A percentile compares a stretch with the other conserved stretches of the same genome.
Conservation (phyloP, 1,140 invertebrate genomes). For the Drosophila grimshawi region DNA sequence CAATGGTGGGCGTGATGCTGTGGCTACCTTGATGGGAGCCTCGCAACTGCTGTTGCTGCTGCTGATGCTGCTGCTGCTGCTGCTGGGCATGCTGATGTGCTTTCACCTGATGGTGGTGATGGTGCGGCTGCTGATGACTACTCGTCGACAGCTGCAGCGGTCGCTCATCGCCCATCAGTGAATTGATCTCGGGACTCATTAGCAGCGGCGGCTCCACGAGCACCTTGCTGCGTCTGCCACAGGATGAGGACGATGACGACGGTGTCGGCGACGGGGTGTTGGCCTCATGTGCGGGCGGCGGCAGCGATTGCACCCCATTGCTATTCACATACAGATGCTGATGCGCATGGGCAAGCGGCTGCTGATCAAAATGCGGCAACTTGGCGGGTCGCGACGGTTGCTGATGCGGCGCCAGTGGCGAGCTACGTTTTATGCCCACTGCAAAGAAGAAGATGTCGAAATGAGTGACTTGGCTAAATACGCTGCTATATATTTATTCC, state of each 20-base stretch:
- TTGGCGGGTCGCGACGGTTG: slow-evolving; percentile 75
- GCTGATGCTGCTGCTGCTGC: slow-evolving; percentile 43
- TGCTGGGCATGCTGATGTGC: slow-evolving; percentile 45
- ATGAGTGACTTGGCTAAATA: slow-evolving; percentile 6
- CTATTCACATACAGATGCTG: slow-evolving; percentile 60
- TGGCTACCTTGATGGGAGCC: slow-evolving; percentile 54
- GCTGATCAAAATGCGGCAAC: slow-evolving; percentile 72
- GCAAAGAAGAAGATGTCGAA: neutral
- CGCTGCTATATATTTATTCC: neutral
- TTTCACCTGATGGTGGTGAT: slow-evolving; percentile 47
- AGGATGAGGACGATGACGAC: slow-evolving; percentile 63
- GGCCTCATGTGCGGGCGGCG: slow-evolving; percentile 67
- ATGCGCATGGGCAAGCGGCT: slow-evolving; percentile 31
- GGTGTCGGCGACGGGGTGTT: slow-evolving; percentile 67
- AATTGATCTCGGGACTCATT: slow-evolving; percentile 84
- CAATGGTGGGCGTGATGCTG: slow-evolving; percentile 67
- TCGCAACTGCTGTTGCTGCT: slow-evolving; percentile 41
- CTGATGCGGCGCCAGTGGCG: slow-evolving; percentile 74
- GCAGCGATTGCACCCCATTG: slow-evolving; percentile 53
- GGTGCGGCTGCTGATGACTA: slow-evolving; percentile 35
- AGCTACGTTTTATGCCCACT: slow-evolving; percentile 81
- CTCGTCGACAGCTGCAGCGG: slow-evolving; percentile 58
- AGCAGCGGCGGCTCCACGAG: slow-evolving; percentile 73
- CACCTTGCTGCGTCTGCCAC: slow-evolving; percentile 66
- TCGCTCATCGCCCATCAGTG: slow-evolving; percentile 77